Percentiles rank a stretch among this genome's conserved stretches.
Evolutionary conservation across 53 echinoderm and acorn worm species (phyloP).

Genomic region (Paracentrotus lividus): DNA sequence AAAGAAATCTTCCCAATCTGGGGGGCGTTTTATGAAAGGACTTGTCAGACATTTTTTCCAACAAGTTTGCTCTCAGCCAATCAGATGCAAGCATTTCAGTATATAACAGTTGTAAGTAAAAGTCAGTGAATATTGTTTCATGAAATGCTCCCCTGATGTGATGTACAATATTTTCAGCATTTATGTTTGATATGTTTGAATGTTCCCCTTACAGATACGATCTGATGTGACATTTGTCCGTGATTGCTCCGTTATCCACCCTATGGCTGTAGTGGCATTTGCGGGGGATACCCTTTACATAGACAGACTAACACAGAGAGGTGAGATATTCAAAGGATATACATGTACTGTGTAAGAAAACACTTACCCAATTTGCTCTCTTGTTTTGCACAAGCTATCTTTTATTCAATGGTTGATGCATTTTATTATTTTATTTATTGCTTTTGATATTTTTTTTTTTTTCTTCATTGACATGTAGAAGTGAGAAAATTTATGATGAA

Average conservation of each 20-base stretch:
- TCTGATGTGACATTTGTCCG: slow-evolving; percentile 87
- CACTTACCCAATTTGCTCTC: neutral
- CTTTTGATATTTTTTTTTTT: no score
- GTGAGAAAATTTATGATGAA: no score
- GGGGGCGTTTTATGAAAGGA: no score
- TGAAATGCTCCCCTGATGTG: neutral
- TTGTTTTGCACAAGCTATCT: neutral
- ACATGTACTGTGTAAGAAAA: neutral
- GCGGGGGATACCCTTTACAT: slow-evolving; percentile 41
- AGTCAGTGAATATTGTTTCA: neutral
- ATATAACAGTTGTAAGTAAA: neutral
- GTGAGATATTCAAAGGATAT: slow-evolving; percentile 18
- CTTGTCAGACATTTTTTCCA: no score
- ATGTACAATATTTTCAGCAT: neutral
- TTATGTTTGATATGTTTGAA: neutral
- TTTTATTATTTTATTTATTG: neutral
- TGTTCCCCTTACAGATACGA: slow-evolving; percentile 71
- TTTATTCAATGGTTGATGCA: neutral
- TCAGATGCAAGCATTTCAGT: no score
- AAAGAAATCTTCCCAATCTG: no score
- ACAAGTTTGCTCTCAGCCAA: no score
- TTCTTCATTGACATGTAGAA: no score
- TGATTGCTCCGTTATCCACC: slow-evolving; percentile 90
- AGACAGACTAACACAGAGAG: slow-evolving; percentile 51
- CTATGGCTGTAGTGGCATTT: slow-evolving; percentile 80